Percentiles rank a stretch among this genome's conserved stretches.
phyloP scores from a whole-genome alignment of 1,140 invertebrate genomes.

The Drosophila sechellia region DNA sequence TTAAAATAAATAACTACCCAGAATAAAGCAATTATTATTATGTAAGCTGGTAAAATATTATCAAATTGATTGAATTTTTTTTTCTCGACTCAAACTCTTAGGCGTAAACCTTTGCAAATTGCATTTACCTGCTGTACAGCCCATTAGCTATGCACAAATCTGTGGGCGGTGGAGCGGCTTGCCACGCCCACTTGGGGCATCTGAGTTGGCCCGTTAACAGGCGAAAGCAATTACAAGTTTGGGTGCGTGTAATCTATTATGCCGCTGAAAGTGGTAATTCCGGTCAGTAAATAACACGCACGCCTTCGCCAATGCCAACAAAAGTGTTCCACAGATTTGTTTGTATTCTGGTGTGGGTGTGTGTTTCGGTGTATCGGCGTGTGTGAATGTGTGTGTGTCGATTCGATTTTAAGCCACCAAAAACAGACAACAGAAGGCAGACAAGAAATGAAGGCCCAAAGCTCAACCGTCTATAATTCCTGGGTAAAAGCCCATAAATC shows the following conservation, averaged over 20 bases:
- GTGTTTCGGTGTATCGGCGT: neutral
- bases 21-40: no score
- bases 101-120: conserved; percentile 33
- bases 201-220: conserved; percentile 41
- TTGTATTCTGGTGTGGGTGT: neutral
- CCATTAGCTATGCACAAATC: conserved; percentile 70
- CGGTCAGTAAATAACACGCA: conserved; percentile 81
- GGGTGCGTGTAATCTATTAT: conserved; percentile 76
- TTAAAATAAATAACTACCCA: no score
- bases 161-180: conserved; percentile 10
- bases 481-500: conserved; percentile 79
- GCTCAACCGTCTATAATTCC: conserved; percentile 78
- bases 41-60: neutral
- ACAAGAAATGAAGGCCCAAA: conserved; percentile 55
- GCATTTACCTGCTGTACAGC: conserved; percentile 27
- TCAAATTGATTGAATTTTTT: conserved; percentile 31
- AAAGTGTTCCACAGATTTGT: conserved; percentile 23
- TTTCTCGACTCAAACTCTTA: conserved; percentile 15
- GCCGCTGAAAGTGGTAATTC: conserved; percentile 81
- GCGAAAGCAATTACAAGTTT: conserved; percentile 45
- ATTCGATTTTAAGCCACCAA: conserved; percentile 74
- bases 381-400: conserved; percentile 34
- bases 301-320: conserved; percentile 60
- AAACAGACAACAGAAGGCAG: conserved; percentile 34
- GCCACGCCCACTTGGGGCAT: conserved; percentile 35